Conservation (phyloP, 2,888 invertebrate genomes). For the Coelopa pilipes region DNA sequence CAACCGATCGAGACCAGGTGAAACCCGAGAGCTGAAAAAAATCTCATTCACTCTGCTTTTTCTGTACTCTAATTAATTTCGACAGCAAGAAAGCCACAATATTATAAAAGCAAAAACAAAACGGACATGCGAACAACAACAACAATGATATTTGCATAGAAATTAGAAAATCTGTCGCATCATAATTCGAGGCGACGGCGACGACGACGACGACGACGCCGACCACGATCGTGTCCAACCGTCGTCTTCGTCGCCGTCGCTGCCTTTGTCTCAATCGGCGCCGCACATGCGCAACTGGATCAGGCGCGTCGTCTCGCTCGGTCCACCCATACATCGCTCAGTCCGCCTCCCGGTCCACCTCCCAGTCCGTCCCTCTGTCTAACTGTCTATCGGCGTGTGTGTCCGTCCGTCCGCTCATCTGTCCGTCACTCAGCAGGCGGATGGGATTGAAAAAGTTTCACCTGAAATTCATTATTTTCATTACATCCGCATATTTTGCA, state of each 20-base stretch:
- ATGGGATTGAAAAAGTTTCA: constrained; percentile 33
- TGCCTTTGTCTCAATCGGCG: neutral
- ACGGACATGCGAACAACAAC: too few relatives aligned
- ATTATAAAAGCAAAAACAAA: too few relatives aligned
- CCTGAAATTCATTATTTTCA: constrained; percentile 31
- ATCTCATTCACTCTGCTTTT: too few relatives aligned
- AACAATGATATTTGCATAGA: constrained; percentile 48
- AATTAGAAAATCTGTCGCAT: constrained; percentile 63
- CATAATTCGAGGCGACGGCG: constrained; percentile 43
- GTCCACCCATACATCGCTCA: too few relatives aligned
- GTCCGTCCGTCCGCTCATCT: neutral
- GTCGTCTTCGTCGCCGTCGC: neutral
- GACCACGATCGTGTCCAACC: neutral
- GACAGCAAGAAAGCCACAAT: neutral
- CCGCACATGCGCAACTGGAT: constrained; percentile 27
- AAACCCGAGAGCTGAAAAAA: neutral
- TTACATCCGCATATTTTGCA: neutral
- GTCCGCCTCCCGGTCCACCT: neutral
- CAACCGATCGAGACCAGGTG: neutral
- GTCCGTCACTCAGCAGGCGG: constrained; percentile 19
- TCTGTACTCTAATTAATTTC: constrained; percentile 27
- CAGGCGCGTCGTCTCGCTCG: constrained; percentile 8
- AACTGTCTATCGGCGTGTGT: neutral
- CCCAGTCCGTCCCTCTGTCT: neutral
- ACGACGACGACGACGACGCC: neutral